Evolutionary conservation across 2,113 vertebrate genomes (phyloP).

Genomic region (Anguilla japonica): DNA sequence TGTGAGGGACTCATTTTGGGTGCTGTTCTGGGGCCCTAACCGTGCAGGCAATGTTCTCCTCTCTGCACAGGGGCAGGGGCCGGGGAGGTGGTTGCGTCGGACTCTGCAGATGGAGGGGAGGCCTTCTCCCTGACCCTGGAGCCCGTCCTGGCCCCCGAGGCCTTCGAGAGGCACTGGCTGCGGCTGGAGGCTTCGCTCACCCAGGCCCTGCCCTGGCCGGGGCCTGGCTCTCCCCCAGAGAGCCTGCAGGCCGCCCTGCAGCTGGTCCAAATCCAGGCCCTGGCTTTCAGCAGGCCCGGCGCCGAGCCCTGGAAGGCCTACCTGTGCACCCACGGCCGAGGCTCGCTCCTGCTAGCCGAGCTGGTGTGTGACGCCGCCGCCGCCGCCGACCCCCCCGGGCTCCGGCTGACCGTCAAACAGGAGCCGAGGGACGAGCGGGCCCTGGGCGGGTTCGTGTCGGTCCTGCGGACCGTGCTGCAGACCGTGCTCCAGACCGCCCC

Average conservation of each 20-base stretch:
- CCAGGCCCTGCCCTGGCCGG: constrained; percentile 61
- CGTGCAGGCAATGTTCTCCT: background rate
- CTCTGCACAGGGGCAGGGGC: constrained; percentile 33
- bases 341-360: constrained; percentile 80
- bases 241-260: constrained; percentile 82
- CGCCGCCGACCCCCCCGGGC: background rate
- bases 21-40: too few relatives aligned
- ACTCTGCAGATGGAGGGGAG: background rate
- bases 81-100: background rate
- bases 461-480: constrained; percentile 72
- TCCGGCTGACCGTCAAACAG: constrained; percentile 80
- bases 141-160: constrained; percentile 66
- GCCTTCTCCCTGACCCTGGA: constrained; percentile 61
- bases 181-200: constrained; percentile 60
- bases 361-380: constrained; percentile 62
- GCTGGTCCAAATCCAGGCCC: constrained; percentile 85
- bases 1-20: too few relatives aligned
- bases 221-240: constrained; percentile 61
- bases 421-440: constrained; percentile 60
- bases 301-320: constrained; percentile 86
- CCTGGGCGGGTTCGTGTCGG: constrained; percentile 68
- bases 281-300: constrained; percentile 82
- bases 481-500: constrained; percentile 64
- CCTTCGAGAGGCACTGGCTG: constrained; percentile 77
- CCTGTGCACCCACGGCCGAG: constrained; percentile 75